Evolutionary conservation across 1,140 invertebrate genomes (phyloP).

Genomic region (Heliconius hewitsoni): DNA sequence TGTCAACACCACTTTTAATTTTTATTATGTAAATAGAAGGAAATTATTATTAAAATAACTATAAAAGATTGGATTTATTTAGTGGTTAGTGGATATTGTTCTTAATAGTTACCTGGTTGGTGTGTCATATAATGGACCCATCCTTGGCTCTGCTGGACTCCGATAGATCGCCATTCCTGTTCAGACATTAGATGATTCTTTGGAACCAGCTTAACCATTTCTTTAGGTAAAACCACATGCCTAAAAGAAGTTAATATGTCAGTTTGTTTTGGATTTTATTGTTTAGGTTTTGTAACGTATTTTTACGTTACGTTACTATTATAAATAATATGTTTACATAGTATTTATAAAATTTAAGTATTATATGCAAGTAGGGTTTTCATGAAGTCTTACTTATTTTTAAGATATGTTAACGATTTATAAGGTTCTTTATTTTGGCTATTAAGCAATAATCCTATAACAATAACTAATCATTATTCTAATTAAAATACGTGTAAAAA

Average conservation of each 20-base stretch:
- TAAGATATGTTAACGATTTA: not conserved
- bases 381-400: too few species aligned
- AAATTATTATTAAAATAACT: too few species aligned
- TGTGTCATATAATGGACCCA: conserved; percentile 98
- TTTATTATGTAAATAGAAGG: too few species aligned
- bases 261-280: not conserved
- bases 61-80: too few species aligned
- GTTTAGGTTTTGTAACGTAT: too few species aligned
- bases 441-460: not conserved
- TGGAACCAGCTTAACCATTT: conserved; percentile 93
- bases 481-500: too few species aligned
- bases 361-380: not conserved
- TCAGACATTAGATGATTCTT: conserved; percentile 96
- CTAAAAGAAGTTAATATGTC: conserved; percentile 80
- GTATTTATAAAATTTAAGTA: not conserved
- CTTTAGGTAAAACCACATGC: conserved; percentile 95
- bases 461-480: not conserved
- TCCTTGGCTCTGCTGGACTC: conserved; percentile 95
- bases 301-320: too few species aligned
- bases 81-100: too few species aligned
- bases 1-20: too few species aligned
- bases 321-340: too few species aligned
- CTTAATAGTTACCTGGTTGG: conserved; percentile 86
- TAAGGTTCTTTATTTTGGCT: not conserved
- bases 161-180: conserved; percentile 94